Conservation (phyloP, 2,888 invertebrate genomes). For the Taenaris catops region DNA sequence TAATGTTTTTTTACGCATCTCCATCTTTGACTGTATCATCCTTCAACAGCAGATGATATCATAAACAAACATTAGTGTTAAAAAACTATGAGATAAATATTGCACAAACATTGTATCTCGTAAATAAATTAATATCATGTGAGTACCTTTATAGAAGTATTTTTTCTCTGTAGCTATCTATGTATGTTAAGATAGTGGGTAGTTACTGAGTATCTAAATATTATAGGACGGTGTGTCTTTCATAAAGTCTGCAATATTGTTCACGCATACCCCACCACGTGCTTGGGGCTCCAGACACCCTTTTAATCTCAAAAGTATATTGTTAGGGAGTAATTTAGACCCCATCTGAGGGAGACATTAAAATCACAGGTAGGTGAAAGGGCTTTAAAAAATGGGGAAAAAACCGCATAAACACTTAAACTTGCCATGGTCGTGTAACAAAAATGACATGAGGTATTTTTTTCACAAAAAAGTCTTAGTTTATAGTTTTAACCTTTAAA, state of each 20-base stretch:
- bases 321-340: constrained; percentile 70
- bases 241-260: constrained; percentile 22
- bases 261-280: constrained; percentile 25
- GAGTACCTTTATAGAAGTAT: too few relatives aligned
- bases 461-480: not conserved
- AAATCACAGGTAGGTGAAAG: constrained; percentile 41
- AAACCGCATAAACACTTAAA: constrained; percentile 16
- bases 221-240: constrained; percentile 18
- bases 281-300: constrained; percentile 67
- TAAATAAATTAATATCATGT: too few relatives aligned
- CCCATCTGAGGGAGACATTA: constrained; percentile 62
- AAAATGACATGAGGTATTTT: not conserved
- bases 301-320: constrained; percentile 69
- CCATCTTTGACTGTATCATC: too few relatives aligned
- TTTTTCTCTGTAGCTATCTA: too few relatives aligned
- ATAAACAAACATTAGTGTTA: too few relatives aligned
- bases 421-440: constrained; percentile 5
- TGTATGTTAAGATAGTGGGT: too few relatives aligned
- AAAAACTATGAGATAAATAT: too few relatives aligned
- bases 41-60: too few relatives aligned
- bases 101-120: too few relatives aligned
- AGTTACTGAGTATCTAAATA: constrained; percentile 22
- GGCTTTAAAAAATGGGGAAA: constrained; percentile 20
- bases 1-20: too few relatives aligned
- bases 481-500: too few relatives aligned